phyloP scores from a whole-genome alignment of 2,113 vertebrate species.

The Bubalus kerabau region DNA sequence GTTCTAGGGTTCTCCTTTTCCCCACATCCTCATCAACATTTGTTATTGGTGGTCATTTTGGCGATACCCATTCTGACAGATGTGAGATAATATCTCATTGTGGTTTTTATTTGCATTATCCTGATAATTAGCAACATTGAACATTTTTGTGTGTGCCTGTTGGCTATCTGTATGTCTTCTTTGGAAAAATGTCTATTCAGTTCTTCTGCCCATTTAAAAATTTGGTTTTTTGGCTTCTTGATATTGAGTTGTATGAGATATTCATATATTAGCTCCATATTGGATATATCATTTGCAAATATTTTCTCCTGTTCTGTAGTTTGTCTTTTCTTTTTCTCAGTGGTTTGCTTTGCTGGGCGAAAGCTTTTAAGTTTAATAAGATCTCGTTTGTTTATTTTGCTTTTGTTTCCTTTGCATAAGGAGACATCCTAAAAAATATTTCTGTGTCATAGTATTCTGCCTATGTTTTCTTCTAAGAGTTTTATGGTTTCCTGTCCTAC shows the following conservation, averaged over 20 bases:
- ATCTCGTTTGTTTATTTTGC: background rate
- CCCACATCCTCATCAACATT: background rate
- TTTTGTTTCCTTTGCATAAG: background rate
- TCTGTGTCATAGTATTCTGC: background rate
- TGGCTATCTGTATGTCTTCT: background rate
- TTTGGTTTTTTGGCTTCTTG: background rate
- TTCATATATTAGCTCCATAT: background rate
- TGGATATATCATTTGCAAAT: background rate
- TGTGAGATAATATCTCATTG: background rate
- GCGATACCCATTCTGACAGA: background rate
- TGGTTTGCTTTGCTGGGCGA: background rate
- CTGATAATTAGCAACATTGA: background rate
- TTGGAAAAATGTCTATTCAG: background rate
- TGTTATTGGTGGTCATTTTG: background rate
- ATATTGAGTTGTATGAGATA: background rate
- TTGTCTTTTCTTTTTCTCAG: background rate
- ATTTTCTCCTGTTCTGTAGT: background rate
- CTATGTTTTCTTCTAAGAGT: background rate
- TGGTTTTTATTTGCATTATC: background rate
- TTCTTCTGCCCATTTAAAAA: background rate
- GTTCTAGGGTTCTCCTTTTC: background rate
- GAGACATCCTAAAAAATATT: background rate
- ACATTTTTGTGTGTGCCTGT: background rate
- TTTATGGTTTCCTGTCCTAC: background rate
- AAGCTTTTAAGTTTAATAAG: background rate